A percentile compares a stretch with the other conserved stretches of the same genome.
phyloP scores from a whole-genome alignment of 2,888 invertebrate species.

The Sarcophaga variegata region DNA sequence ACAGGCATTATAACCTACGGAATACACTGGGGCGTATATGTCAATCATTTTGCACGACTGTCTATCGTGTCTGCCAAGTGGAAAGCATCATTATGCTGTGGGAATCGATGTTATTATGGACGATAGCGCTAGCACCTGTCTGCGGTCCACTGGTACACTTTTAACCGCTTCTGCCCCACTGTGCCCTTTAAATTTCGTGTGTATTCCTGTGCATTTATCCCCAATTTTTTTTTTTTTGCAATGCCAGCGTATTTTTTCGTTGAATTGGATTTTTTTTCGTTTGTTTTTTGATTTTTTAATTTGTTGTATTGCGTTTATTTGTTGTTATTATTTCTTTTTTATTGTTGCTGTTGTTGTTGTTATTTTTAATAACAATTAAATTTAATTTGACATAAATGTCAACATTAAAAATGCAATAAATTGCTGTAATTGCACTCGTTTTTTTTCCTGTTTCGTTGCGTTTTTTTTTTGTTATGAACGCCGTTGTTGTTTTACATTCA shows the following conservation, averaged over 20 bases:
- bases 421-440: conserved; percentile 71
- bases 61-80: too few species aligned
- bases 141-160: not conserved
- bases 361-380: conserved; percentile 76
- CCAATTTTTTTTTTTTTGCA: conserved; percentile 30
- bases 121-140: too few species aligned
- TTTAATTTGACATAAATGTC: conserved; percentile 80
- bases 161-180: not conserved
- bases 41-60: too few species aligned
- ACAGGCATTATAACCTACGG: too few species aligned
- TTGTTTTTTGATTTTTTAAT: conserved; percentile 55
- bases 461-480: not conserved
- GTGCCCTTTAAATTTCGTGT: not conserved
- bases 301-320: conserved; percentile 65
- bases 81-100: too few species aligned
- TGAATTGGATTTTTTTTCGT: not conserved
- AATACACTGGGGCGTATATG: too few species aligned
- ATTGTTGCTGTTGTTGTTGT: not conserved
- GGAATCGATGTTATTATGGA: too few species aligned
- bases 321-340: conserved; percentile 29
- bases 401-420: conserved; percentile 78
- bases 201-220: conserved; percentile 49
- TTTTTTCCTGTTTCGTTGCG: conserved; percentile 19
- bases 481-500: conserved; percentile 23
- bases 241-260: conserved; percentile 44